A percentile compares a stretch with the other conserved stretches of the same genome.
These are phyloP conservation scores for Cheilosia vernalis DNA, from an alignment of 2,888 invertebrate species.

Conservation along the genomic window DNA sequence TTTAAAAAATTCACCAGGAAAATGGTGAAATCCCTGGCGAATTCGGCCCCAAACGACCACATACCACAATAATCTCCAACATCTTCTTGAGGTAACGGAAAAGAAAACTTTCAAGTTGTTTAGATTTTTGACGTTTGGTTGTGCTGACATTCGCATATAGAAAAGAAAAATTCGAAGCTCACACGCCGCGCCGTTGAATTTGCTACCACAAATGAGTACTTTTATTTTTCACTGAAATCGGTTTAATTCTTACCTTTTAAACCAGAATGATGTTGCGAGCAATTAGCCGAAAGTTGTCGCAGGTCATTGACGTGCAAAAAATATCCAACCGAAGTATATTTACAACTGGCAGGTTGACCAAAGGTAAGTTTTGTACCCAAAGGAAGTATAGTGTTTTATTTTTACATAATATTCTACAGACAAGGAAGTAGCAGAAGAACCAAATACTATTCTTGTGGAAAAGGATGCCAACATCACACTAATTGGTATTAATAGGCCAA, in stretches of 20 bases:
- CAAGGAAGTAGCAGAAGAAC: conserved; percentile 14
- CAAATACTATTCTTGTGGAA: conserved; percentile 84
- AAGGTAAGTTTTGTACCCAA: conserved; percentile 73
- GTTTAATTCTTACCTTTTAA: conserved; percentile 4
- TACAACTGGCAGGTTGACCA: conserved; percentile 71
- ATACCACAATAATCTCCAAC: neutral
- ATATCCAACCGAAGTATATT: conserved; percentile 76
- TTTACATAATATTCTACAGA: conserved; percentile 76
- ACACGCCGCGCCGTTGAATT: neutral
- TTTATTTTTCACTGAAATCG: neutral
- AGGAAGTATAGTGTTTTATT: neutral
- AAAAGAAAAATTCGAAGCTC: neutral
- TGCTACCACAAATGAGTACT: neutral
- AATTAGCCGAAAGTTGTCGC: conserved; percentile 73
- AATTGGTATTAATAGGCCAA: conserved; percentile 94
- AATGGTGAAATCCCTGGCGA: too few relatives aligned
- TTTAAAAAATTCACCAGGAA: too few relatives aligned
- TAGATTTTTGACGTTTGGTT: neutral
- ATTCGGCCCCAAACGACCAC: too few relatives aligned
- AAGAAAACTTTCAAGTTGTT: neutral
- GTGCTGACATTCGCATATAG: neutral
- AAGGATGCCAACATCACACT: conserved; percentile 88
- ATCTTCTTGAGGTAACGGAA: neutral
- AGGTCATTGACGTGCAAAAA: conserved; percentile 72
- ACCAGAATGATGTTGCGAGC: conserved; percentile 77